These are phyloP conservation scores for Pteropus rufus DNA, from an alignment of 2,797 vertebrate genomes.

Conservation along the genomic window DNA sequence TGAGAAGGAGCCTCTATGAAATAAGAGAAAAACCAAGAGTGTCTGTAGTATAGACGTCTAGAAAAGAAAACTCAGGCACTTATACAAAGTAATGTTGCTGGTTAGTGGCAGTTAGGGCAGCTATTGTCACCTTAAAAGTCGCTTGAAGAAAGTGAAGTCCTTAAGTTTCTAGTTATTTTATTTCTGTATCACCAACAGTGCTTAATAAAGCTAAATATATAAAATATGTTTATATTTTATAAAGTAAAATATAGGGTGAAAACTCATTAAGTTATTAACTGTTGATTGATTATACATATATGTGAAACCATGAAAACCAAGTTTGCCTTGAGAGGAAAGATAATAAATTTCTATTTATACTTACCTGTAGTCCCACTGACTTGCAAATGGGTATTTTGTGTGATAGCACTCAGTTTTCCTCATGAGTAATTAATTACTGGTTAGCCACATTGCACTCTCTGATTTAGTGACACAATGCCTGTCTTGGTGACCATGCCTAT, in stretches of 20 bases:
- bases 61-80: neutral
- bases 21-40: neutral
- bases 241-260: neutral
- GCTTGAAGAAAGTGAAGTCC: neutral
- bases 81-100: neutral
- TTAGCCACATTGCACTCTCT: neutral
- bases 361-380: neutral
- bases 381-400: neutral
- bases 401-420: neutral
- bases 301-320: neutral
- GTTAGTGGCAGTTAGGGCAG: neutral
- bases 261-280: neutral
- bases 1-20: neutral
- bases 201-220: neutral
- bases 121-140: neutral
- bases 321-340: neutral
- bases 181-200: neutral
- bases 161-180: neutral
- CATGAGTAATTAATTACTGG: neutral
- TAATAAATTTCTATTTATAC: neutral
- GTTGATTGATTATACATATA: neutral
- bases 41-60: neutral
- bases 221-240: too few species aligned
- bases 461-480: neutral
- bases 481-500: neutral